phyloP scores from a whole-genome alignment of 2,113 vertebrate genomes.

The Romanogobio albipinnatus region DNA sequence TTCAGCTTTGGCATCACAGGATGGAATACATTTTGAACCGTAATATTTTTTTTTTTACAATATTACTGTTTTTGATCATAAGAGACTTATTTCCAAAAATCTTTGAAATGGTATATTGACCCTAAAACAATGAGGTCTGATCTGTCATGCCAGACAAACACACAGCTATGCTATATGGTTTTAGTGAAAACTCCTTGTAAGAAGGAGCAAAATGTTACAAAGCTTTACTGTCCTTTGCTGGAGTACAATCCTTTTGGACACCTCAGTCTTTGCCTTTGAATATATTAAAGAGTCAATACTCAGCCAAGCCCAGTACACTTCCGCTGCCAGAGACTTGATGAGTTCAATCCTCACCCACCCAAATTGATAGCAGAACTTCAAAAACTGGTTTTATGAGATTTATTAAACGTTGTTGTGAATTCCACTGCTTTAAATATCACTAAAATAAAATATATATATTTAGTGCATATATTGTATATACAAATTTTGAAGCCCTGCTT shows the following conservation, averaged over 20 bases:
- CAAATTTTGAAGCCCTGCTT: neutral
- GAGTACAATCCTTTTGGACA: neutral
- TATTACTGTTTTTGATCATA: no score
- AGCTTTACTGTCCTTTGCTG: neutral
- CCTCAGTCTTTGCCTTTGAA: neutral
- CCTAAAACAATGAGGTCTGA: neutral
- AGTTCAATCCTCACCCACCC: neutral
- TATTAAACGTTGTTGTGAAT: no score
- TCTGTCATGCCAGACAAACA: neutral
- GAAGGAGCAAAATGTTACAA: neutral
- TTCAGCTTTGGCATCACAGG: neutral
- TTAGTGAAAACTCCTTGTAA: neutral
- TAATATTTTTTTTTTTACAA: no score
- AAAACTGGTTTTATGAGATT: neutral
- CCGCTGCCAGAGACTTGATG: neutral
- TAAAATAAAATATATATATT: no score
- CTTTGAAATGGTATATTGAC: neutral
- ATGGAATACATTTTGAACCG: neutral
- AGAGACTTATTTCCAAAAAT: neutral
- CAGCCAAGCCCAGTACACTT: constrained; percentile 9
- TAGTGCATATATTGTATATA: no score
- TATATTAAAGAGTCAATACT: neutral
- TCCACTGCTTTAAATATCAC: no score
- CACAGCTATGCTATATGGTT: neutral
- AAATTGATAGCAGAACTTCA: neutral